phyloP scores from a whole-genome alignment of 2,888 invertebrate species.

The Agonopterix arenella region DNA sequence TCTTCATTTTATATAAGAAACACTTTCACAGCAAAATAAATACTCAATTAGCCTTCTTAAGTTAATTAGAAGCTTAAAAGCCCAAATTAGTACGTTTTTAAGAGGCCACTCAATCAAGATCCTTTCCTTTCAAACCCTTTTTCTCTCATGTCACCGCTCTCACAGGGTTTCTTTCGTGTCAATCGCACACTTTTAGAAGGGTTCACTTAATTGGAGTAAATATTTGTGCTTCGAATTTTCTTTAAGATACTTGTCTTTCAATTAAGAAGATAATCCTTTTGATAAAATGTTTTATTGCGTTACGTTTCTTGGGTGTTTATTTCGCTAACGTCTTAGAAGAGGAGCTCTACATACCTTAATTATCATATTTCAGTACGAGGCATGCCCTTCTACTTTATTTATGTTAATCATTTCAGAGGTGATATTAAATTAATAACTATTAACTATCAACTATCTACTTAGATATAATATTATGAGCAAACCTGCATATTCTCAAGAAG shows the following conservation, averaged over 20 bases:
- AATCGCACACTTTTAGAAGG: slow-evolving; percentile 37
- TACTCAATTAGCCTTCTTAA: slow-evolving; percentile 40
- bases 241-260: slow-evolving; percentile 39
- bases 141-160: slow-evolving; percentile 56
- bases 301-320: neutral
- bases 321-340: too few species aligned
- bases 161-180: slow-evolving; percentile 47
- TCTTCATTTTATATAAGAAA: neutral
- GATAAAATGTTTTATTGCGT: slow-evolving; percentile 11
- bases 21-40: slow-evolving; percentile 20
- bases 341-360: too few species aligned
- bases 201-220: slow-evolving; percentile 65
- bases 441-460: too few species aligned
- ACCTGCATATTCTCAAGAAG: too few species aligned
- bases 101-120: slow-evolving; percentile 49
- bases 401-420: too few species aligned
- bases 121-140: slow-evolving; percentile 50
- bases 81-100: slow-evolving; percentile 31
- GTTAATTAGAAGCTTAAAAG: slow-evolving; percentile 57
- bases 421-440: too few species aligned
- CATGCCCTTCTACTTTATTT: too few species aligned
- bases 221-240: slow-evolving; percentile 62
- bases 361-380: too few species aligned
- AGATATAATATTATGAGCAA: too few species aligned
- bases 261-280: slow-evolving; percentile 29